Base-by-base conservation (phyloP, 2,888 invertebrate genomes). In the Danaus chrysippus region DNA sequence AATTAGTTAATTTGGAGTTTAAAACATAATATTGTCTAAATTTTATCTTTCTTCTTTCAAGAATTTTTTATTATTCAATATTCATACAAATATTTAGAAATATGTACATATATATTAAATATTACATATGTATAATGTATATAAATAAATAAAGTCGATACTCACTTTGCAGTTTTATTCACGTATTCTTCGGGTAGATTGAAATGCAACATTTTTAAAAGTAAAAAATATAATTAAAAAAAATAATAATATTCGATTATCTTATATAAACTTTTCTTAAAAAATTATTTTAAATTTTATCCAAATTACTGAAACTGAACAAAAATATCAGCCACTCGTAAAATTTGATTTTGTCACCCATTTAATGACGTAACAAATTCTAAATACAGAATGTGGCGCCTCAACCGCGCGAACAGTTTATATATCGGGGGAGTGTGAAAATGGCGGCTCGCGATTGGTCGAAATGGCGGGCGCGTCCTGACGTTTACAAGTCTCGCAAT, bases 241-340 rank as follows among this genome's bases (percentile, higher is more conserved):
- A 10, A 46, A n/a, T 11, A 49, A 1, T 49, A n/a, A 49, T 15
- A 17, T 3, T 17, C 49, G 15, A 49, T 49, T 49, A 49, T 17
- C 10, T 49, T 17, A 15, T 49, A 34, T 34, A 34, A 6, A 23
- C 13, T 15, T 44, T 44, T 15, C 17, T 15, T 49, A 13, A 49
- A 13, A 57, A 66, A 64, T 68, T 68, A 34, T 34, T 3, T 75
- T 83, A 85, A 78, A 83, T 82, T 76, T 80, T 76, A 71, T 84
- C 82, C 42, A 83, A 82, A 91, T 92, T 86, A 88, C 92, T 88
- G 83, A 92, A 88, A 77, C 92, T 85, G 78, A 89, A 87, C 72
- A 92, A 72, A 77, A 90, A 84, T 86, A 92, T 87, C 77, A 93
- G 76, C 92, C 91, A 83, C 86, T 86, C 79, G 86, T 88, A 87